Evolutionary conservation across 2,797 vertebrate genomes (phyloP).

Genomic region (Gorsachius magnificus): DNA sequence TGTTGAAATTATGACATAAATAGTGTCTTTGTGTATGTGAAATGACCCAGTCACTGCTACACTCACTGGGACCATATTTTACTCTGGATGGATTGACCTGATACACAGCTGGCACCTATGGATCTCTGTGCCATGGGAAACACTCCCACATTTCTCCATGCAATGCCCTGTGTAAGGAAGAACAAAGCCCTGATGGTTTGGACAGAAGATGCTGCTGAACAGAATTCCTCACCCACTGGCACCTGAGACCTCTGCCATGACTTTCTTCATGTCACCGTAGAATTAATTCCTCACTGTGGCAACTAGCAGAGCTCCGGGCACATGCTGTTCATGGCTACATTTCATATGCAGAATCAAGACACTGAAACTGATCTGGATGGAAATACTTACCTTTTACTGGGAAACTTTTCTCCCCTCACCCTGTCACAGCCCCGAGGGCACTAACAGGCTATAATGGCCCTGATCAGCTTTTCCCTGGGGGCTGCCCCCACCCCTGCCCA

Average conservation of each 20-base stretch:
- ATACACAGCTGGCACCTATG: background rate
- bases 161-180: background rate
- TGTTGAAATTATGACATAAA: background rate
- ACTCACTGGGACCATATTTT: background rate
- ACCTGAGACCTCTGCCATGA: background rate
- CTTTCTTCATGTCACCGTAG: background rate
- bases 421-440: background rate
- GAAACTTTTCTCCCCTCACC: background rate
- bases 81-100: background rate
- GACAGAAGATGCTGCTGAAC: background rate
- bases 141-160: rapidly evolving
- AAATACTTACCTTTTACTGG: background rate
- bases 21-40: background rate
- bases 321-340: background rate
- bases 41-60: background rate
- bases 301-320: background rate
- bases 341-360: background rate
- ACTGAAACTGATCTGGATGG: background rate
- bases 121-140: background rate
- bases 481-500: background rate
- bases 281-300: background rate
- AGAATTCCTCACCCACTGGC: background rate
- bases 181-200: background rate
- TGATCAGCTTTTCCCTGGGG: background rate
- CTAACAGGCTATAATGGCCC: background rate